A percentile compares a stretch with the other conserved stretches of the same genome.
phyloP scores from a whole-genome alignment of 2,113 vertebrate genomes.

The Prietella phreatophila region DNA sequence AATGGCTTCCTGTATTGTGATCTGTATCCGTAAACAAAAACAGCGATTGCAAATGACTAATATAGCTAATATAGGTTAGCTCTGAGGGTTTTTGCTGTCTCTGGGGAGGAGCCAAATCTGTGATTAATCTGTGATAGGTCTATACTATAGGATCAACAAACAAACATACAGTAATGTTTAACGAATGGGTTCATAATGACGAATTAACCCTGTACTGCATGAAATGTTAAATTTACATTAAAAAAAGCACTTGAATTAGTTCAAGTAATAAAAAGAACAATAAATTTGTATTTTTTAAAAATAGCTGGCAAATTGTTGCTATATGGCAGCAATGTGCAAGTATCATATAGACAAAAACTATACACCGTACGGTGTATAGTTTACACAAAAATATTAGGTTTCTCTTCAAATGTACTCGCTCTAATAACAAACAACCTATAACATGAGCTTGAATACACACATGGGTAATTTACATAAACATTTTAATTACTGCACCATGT shows the following conservation, averaged over 20 bases:
- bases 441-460: neutral
- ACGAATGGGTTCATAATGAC: too few species aligned
- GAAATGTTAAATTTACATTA: too few species aligned
- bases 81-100: neutral
- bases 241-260: too few species aligned
- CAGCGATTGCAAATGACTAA: neutral
- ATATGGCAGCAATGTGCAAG: too few species aligned
- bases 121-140: neutral
- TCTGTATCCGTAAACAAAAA: neutral
- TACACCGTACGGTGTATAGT: too few species aligned
- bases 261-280: too few species aligned
- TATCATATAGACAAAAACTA: too few species aligned
- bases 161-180: neutral
- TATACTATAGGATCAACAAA: neutral
- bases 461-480: neutral
- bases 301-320: too few species aligned
- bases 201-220: too few species aligned
- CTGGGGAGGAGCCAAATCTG: neutral
- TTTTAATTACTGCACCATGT: neutral
- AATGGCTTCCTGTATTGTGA: neutral
- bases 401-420: too few species aligned
- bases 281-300: too few species aligned
- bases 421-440: neutral
- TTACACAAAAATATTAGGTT: too few species aligned
- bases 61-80: neutral